phyloP scores from a whole-genome alignment of 2,888 invertebrate genomes.

The Eupeodes luniger region DNA sequence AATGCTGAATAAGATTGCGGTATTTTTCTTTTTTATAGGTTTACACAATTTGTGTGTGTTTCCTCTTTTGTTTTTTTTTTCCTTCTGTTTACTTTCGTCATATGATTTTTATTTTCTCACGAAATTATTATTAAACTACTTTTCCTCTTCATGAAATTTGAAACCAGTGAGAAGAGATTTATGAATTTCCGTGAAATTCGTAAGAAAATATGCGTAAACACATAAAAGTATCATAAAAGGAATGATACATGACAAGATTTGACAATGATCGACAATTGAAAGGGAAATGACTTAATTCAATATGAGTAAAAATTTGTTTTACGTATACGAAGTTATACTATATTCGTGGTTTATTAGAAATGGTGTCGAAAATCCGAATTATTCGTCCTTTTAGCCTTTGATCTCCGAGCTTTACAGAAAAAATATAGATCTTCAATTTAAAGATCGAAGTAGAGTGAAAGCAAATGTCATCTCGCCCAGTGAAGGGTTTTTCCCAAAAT shows the following conservation, averaged over 20 bases:
- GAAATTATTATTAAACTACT: constrained; percentile 57
- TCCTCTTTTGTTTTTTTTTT: constrained; percentile 26
- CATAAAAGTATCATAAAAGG: background rate
- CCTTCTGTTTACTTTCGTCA: background rate
- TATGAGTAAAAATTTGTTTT: too few species aligned
- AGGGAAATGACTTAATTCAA: too few species aligned
- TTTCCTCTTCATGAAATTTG: constrained; percentile 62
- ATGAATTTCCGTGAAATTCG: constrained; percentile 23
- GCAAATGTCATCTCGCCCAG: too few species aligned
- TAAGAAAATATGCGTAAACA: constrained; percentile 1
- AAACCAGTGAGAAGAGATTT: constrained; percentile 36
- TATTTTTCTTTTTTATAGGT: constrained; percentile 22
- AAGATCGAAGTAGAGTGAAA: too few species aligned
- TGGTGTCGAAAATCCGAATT: too few species aligned
- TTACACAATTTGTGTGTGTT: constrained; percentile 33
- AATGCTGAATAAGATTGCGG: constrained; percentile 64
- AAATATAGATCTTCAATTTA: too few species aligned
- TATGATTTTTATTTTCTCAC: constrained; percentile 62
- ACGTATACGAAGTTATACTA: too few species aligned
- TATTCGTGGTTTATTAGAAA: too few species aligned
- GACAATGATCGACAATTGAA: background rate
- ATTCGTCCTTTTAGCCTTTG: too few species aligned
- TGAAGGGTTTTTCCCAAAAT: too few species aligned
- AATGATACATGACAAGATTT: constrained; percentile 18
- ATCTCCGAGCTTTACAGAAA: too few species aligned